Conservation (phyloP, 2,113 vertebrate genomes). For the Cettia cetti region DNA sequence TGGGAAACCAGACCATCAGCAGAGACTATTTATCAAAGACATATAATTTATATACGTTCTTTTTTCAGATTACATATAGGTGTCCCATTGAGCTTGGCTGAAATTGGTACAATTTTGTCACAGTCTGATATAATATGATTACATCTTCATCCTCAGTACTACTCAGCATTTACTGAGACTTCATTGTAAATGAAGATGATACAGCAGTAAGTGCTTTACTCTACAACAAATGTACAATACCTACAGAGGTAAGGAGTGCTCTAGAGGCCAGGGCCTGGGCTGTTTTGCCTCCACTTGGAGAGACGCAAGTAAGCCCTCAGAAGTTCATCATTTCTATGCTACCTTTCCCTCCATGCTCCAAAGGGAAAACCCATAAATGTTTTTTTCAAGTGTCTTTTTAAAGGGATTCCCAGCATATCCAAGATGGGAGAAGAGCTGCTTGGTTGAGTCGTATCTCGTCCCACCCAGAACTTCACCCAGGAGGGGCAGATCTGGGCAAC, state of each 20-base stretch:
- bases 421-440: neutral
- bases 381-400: neutral
- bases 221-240: neutral
- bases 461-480: neutral
- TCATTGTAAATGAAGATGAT: neutral
- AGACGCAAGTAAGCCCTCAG: neutral
- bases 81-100: fast-evolving
- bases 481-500: neutral
- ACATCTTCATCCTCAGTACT: neutral
- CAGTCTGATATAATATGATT: neutral
- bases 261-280: neutral
- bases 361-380: neutral
- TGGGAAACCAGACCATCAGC: neutral
- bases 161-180: neutral
- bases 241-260: neutral
- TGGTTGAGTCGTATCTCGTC: fast-evolving
- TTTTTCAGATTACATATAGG: neutral
- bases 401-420: neutral
- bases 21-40: neutral
- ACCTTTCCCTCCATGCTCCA: neutral
- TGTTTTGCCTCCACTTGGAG: neutral
- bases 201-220: neutral
- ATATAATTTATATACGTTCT: neutral
- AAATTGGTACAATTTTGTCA: neutral
- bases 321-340: neutral